Conservation (phyloP, 2,113 vertebrate species). For the Epinephelus moara region DNA sequence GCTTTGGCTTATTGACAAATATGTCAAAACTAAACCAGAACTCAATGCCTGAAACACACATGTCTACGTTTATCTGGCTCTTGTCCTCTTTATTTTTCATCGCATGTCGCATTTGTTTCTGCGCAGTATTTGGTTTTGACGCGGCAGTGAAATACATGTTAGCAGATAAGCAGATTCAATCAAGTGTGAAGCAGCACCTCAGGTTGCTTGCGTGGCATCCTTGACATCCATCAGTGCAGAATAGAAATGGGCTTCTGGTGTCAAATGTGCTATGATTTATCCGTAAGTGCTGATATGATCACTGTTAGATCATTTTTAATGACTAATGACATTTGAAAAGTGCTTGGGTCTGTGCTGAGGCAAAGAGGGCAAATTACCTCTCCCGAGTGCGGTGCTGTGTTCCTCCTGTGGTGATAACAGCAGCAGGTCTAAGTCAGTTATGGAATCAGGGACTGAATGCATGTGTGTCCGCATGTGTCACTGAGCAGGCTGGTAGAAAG, state of each 20-base stretch:
- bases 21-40: background rate
- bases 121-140: slow-evolving; percentile 22
- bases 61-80: background rate
- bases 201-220: slow-evolving; percentile 27
- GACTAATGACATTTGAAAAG: slow-evolving; percentile 73
- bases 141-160: slow-evolving; percentile 6
- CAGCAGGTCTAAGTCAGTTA: slow-evolving; percentile 49
- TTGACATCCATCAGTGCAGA: slow-evolving; percentile 54
- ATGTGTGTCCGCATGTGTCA: slow-evolving; percentile 49
- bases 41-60: background rate
- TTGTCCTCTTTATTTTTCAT: slow-evolving; percentile 12
- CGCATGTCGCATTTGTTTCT: slow-evolving; percentile 28
- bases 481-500: slow-evolving; percentile 23
- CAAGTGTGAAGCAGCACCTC: slow-evolving; percentile 44
- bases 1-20: slow-evolving; percentile 10
- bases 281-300: slow-evolving; percentile 58
- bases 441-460: slow-evolving; percentile 27
- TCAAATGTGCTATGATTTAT: slow-evolving; percentile 68
- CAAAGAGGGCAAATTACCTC: slow-evolving; percentile 56
- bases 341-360: slow-evolving; percentile 51
- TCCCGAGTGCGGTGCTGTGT: slow-evolving; percentile 17
- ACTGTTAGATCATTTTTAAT: slow-evolving; percentile 68
- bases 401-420: slow-evolving; percentile 52
- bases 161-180: slow-evolving; percentile 44
- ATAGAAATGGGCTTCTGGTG: slow-evolving; percentile 57